A percentile compares a stretch with the other conserved stretches of the same genome.
These are phyloP conservation scores for Phanerotoma sp. DNA, from an alignment of 2,888 invertebrate species.

Conservation along the genomic window DNA sequence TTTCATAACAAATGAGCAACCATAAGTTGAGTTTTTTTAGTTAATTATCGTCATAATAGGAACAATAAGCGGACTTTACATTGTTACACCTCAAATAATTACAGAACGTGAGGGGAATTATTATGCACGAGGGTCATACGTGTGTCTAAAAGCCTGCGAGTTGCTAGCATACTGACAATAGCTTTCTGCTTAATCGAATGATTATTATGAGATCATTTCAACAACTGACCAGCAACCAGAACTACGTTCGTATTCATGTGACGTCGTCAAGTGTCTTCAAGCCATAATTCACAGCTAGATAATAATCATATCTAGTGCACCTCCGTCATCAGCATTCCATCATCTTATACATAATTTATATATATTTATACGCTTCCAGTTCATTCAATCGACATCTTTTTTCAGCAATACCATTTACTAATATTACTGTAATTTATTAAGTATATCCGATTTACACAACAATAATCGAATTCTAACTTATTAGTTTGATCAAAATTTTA, in stretches of 20 bases:
- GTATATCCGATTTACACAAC: no score
- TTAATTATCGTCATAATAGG: conserved; percentile 6
- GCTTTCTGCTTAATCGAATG: conserved; percentile 50
- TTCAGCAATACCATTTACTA: no score
- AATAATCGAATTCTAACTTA: no score
- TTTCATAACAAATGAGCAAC: no score
- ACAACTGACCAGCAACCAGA: conserved; percentile 35
- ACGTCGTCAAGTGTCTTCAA: not conserved
- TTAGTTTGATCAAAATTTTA: no score
- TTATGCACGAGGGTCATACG: conserved; percentile 6
- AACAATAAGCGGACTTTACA: conserved; percentile 24
- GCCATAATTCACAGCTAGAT: not conserved
- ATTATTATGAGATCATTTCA: conserved; percentile 54
- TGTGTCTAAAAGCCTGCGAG: conserved; percentile 6
- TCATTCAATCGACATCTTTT: no score
- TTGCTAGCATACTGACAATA: conserved; percentile 40
- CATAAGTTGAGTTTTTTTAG: not conserved
- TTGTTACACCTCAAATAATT: conserved; percentile 30
- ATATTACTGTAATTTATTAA: no score
- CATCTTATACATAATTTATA: not conserved
- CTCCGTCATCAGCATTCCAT: not conserved
- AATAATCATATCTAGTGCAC: conserved; percentile 2
- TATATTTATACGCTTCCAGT: no score
- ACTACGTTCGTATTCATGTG: not conserved
- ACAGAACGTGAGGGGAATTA: conserved; percentile 24